Evolutionary conservation across 2,113 vertebrate genomes (phyloP), one percentile per base, ranked within the genome.

Genomic region (Lonchura striata): DNA sequence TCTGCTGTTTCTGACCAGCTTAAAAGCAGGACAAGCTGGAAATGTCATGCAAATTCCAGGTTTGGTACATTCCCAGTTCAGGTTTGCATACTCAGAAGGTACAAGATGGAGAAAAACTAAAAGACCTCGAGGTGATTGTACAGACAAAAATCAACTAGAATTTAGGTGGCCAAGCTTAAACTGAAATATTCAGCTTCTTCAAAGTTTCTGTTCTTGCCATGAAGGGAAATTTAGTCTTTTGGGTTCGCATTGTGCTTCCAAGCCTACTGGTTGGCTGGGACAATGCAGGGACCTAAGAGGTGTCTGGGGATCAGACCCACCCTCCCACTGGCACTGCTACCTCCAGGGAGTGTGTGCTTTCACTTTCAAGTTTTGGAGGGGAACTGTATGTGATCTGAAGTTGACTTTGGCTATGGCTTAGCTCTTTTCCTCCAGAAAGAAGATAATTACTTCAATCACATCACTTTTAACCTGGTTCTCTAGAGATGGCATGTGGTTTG

Each of bases 21-120:
- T 88, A 92, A 66, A 94, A 88, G 85, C 7, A 88, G 60, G 33
- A 83, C 65, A 83, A 41, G 37, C 85, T 93, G 72, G 75, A 88
- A 93, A 66, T 64, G 56, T 33, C 64, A 49, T 60, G 50, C 23
- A 54, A 64, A 63, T 65, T 82, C 57, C 27, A 7, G 41, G 33
- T 68, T 60, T 90, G 72, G 60, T 82, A 41, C 68, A 37, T 86
- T 88, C 90, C 69, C 82, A 68, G 52, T 56, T 90, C 79, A 78
- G 69, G 60, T 86, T 90, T 15, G 0, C 37, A 31, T 46, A 42
- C 47, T 60, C 44, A 52, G 65, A 77, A 92, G 41, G 37, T 1
- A 78, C 52, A 70, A 71, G 37, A 41, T 13, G n/a, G 64, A 92
- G 35, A 78, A 75, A 88, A 75, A 90, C 9, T 68, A 37, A 81